Conservation (phyloP, 2,888 invertebrate genomes). For the Cremastinae sp. region DNA sequence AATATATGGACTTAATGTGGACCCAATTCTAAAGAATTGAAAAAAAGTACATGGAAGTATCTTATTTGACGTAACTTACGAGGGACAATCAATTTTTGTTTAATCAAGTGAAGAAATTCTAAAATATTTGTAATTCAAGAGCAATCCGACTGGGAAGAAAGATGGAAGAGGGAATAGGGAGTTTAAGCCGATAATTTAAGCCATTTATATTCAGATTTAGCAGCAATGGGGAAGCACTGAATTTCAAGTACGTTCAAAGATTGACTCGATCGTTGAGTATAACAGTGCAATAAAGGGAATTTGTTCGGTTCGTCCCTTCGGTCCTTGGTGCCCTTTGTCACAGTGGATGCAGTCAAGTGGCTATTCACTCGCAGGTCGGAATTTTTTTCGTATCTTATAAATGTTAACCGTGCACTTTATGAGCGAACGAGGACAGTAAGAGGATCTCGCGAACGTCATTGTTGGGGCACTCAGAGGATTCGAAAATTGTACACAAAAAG, state of each 20-base stretch:
- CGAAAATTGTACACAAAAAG: conserved; percentile 17
- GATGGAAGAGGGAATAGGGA: background rate
- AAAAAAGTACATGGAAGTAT: no score
- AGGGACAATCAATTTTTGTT: no score
- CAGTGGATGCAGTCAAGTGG: conserved; percentile 43
- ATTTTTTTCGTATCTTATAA: conserved; percentile 61
- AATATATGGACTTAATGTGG: no score
- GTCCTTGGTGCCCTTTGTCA: conserved; percentile 8
- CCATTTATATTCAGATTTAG: conserved; percentile 4
- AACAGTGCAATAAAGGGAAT: conserved; percentile 65
- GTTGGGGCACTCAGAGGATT: conserved; percentile 21
- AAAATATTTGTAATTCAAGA: background rate
- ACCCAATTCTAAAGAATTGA: no score
- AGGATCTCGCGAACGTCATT: conserved; percentile 34
- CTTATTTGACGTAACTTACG: no score
- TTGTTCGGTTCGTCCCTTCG: conserved; percentile 57
- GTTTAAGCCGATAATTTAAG: background rate
- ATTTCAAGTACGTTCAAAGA: conserved; percentile 11
- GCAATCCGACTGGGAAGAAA: background rate
- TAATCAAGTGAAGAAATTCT: no score
- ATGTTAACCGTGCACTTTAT: conserved; percentile 65
- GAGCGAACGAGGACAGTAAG: conserved; percentile 53
- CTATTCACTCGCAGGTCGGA: conserved; percentile 45
- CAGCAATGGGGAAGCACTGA: conserved; percentile 1
- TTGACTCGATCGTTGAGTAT: conserved; percentile 35